phyloP scores from a whole-genome alignment of 2,888 invertebrate genomes.

The Temnothorax rugatulus region DNA sequence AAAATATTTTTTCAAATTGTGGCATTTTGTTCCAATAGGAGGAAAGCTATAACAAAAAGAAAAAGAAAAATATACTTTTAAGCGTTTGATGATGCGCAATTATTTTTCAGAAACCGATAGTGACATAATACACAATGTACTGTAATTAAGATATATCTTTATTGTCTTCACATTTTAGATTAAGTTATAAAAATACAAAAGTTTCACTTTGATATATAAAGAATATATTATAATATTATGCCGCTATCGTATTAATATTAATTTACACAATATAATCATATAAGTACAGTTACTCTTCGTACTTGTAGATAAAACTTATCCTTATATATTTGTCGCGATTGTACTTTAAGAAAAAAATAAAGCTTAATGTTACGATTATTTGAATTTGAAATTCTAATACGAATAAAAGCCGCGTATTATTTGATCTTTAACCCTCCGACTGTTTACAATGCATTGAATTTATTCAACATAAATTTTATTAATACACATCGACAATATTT shows the following conservation, averaged over 20 bases:
- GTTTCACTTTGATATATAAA: constrained; percentile 66
- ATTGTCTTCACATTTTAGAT: constrained; percentile 68
- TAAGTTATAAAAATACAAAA: constrained; percentile 74
- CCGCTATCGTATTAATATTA: constrained; percentile 52
- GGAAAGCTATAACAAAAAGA: background rate
- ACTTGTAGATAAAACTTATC: background rate
- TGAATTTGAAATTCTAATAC: constrained; percentile 63
- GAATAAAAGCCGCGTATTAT: constrained; percentile 8
- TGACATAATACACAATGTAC: background rate
- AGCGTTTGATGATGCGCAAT: background rate
- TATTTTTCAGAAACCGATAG: background rate
- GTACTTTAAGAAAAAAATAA: constrained; percentile 42
- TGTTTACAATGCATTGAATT: background rate
- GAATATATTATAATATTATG: constrained; percentile 76
- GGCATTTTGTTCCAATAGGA: background rate
- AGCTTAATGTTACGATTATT: constrained; percentile 50
- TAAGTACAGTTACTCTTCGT: constrained; percentile 24
- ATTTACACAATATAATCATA: constrained; percentile 56
- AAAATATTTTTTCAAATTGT: background rate
- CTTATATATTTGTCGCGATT: background rate
- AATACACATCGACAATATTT: background rate
- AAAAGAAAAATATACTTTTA: background rate
- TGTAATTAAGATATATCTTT: constrained; percentile 63
- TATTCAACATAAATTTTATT: background rate
- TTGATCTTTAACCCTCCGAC: constrained; percentile 9